Evolutionary conservation across 2,113 vertebrate species (phyloP).

Genomic region (Calidris pygmaea): DNA sequence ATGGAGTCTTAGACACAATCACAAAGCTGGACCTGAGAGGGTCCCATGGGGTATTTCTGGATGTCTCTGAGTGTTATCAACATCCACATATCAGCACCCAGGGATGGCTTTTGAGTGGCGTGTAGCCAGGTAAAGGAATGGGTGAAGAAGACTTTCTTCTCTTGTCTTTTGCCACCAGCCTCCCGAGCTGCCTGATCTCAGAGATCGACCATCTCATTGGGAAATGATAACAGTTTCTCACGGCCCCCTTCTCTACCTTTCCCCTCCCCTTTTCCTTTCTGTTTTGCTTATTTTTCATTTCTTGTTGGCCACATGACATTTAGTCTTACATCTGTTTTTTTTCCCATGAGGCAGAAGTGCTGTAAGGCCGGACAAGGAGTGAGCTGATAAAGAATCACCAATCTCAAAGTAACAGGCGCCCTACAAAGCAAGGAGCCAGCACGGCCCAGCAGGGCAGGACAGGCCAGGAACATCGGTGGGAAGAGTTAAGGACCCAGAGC

Average conservation of each 20-base stretch:
- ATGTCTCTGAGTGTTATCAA: background rate
- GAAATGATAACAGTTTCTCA: background rate
- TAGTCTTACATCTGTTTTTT: background rate
- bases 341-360: background rate
- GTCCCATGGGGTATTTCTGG: fast-evolving
- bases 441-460: fast-evolving
- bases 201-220: fast-evolving
- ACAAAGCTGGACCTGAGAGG: background rate
- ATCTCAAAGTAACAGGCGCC: background rate
- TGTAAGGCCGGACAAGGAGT: fast-evolving
- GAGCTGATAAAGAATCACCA: background rate
- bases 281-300: background rate
- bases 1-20: background rate
- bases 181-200: background rate
- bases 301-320: background rate
- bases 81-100: background rate
- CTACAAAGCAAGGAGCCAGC: background rate
- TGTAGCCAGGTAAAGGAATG: background rate
- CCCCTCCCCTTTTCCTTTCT: background rate
- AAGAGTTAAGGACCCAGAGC: background rate
- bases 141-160: background rate
- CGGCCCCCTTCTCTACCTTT: background rate
- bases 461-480: background rate
- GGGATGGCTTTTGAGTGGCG: background rate
- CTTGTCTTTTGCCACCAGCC: background rate